A percentile compares a stretch with the other conserved stretches of the same genome.
Conservation (phyloP, 2,113 vertebrate genomes). For the Eupsittula cactorum region DNA sequence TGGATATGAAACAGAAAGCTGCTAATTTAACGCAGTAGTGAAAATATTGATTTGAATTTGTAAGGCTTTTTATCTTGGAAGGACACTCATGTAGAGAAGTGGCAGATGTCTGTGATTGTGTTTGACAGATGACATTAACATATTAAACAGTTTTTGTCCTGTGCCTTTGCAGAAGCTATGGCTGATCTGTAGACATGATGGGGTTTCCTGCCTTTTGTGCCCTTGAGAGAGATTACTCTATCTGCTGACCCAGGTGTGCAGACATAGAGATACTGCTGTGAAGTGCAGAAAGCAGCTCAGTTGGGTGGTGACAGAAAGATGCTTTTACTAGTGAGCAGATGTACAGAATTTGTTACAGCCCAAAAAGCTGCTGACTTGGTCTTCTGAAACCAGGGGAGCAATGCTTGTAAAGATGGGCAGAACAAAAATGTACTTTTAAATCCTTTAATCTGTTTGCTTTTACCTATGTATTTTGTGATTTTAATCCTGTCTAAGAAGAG, state of each 20-base stretch:
- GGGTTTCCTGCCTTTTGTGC: neutral
- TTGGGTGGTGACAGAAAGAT: neutral
- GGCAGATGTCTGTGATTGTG: constrained; percentile 31
- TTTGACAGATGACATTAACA: neutral
- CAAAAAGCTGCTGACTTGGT: neutral
- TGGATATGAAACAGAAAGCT: constrained; percentile 28
- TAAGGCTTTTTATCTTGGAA: constrained; percentile 27
- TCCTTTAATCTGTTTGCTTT: neutral
- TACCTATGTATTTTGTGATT: neutral
- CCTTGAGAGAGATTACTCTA: neutral
- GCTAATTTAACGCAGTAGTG: constrained; percentile 48
- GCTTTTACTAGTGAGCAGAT: neutral
- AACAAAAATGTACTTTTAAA: neutral
- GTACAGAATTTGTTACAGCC: neutral
- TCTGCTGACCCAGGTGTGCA: neutral
- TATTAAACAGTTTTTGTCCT: neutral
- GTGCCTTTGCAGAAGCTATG: neutral
- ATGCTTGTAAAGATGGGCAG: neutral
- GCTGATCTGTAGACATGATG: neutral
- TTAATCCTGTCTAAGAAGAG: neutral
- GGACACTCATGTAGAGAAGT: neutral
- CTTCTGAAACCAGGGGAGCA: neutral
- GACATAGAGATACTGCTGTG: neutral
- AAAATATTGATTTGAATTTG: constrained; percentile 54
- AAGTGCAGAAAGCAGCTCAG: neutral